Evolutionary conservation across 2,888 invertebrate species (phyloP).

Genomic region (Aphelenchoides bicaudatus): DNA sequence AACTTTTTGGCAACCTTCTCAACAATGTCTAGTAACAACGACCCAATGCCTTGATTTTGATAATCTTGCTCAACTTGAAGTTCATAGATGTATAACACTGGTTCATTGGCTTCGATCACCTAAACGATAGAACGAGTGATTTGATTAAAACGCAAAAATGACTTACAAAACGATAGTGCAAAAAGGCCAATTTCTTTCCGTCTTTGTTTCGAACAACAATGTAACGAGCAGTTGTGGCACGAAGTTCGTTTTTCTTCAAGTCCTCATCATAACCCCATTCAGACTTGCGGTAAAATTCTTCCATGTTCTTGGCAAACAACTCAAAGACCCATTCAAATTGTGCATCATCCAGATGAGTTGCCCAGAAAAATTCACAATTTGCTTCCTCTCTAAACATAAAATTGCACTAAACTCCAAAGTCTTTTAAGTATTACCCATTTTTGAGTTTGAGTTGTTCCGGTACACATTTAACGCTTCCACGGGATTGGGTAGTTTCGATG

Average conservation of each 20-base stretch:
- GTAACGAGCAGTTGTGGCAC: conserved; percentile 63
- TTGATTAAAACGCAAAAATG: no score
- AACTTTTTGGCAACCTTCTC: conserved; percentile 70
- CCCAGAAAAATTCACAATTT: conserved; percentile 44
- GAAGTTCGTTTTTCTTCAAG: conserved; percentile 63
- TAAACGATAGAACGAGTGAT: no score
- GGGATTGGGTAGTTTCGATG: conserved; percentile 41
- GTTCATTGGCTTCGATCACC: conserved; percentile 23
- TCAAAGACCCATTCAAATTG: conserved; percentile 45
- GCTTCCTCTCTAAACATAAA: conserved; percentile 41
- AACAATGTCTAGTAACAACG: conserved; percentile 75
- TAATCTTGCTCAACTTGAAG: conserved; percentile 74
- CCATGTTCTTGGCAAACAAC: conserved; percentile 52
- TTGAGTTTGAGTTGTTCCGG: conserved; percentile 22
- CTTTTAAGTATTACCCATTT: conserved; percentile 43
- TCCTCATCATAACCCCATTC: conserved; percentile 66
- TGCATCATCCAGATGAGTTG: conserved; percentile 45
- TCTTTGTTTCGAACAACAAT: conserved; percentile 36
- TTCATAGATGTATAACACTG: conserved; percentile 70
- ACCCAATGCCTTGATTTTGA: conserved; percentile 77
- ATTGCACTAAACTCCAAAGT: background rate
- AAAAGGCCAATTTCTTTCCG: conserved; percentile 69
- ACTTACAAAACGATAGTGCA: conserved; percentile 65
- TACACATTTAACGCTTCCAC: conserved; percentile 34
- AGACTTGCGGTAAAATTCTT: conserved; percentile 67